Percentiles rank a stretch among this genome's conserved stretches.
These are phyloP conservation scores for Macaria notata DNA, from an alignment of 2,888 invertebrate genomes.

Conservation along the genomic window DNA sequence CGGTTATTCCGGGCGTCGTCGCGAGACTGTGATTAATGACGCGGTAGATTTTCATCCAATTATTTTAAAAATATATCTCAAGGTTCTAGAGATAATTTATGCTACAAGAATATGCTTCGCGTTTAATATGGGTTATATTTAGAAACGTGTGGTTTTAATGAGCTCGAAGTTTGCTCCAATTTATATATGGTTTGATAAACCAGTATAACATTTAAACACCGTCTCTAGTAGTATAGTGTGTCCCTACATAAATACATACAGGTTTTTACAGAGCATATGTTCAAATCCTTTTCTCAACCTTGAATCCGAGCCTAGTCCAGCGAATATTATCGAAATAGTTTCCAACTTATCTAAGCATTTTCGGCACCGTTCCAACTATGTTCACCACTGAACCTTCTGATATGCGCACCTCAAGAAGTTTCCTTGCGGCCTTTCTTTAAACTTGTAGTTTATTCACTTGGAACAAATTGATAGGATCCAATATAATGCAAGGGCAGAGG, in stretches of 20 bases:
- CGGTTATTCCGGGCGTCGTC: constrained; percentile 14
- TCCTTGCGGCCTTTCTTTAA: constrained; percentile 38
- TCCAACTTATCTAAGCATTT: constrained; percentile 5
- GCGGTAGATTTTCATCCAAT: constrained; percentile 15
- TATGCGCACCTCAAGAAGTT: constrained; percentile 22
- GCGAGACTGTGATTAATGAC: constrained; percentile 16
- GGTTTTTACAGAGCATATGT: too few relatives aligned
- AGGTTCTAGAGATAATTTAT: constrained; percentile 6
- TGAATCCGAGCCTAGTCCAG: neutral
- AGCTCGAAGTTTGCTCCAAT: too few relatives aligned
- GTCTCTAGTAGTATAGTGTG: too few relatives aligned
- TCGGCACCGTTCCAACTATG: constrained; percentile 6
- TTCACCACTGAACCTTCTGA: constrained; percentile 3
- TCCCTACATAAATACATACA: too few relatives aligned
- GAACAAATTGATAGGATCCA: constrained; percentile 59
- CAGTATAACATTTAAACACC: too few relatives aligned
- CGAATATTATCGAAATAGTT: constrained; percentile 7
- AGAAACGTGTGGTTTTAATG: too few relatives aligned
- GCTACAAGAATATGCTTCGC: neutral
- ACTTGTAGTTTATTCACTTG: constrained; percentile 51
- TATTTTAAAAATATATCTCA: constrained; percentile 12
- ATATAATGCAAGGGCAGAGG: constrained; percentile 37
- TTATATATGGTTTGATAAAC: too few relatives aligned
- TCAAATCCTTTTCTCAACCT: neutral
- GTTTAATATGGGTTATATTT: neutral